Base-by-base conservation (phyloP, 2,888 invertebrate species). In the Frankliniella intonsa region DNA sequence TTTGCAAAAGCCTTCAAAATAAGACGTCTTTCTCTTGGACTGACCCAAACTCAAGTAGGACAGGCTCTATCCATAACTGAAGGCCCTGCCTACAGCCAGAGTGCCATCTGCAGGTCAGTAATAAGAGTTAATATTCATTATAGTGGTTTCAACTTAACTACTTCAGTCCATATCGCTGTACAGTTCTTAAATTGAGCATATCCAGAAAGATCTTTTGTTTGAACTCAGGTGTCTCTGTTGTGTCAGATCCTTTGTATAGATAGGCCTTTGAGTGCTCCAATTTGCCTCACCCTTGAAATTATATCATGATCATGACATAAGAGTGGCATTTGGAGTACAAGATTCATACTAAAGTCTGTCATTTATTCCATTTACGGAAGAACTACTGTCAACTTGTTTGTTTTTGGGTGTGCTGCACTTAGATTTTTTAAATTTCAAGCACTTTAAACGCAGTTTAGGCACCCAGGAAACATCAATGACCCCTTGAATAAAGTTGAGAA, bases 21-120 rank as follows among this genome's bases (percentile, higher is more conserved):
- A 82, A 92, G 97, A 81, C 93, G 98, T 86, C 90, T 98, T 84
- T 97, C 97, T 17, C 89, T 98, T 85, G 98, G 98, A 82, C 91
- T 98, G 84, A 98, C 98, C 79, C 97, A 98, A 89, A 98, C 98
- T 0, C 98, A 98, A 90, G 97, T 97, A 82, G 97, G 97, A n/a
- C 98, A 98, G 89, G 97, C 98, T 76, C 90, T 98, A 17, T 97
- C 97, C 84, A 95, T 97, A 83, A 97, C 97, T 38, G 98, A 98
- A 89, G 98, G 98, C 82, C 98, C 98, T 55, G 97, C 98, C 81
- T 99, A 99, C 89, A 98, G 97, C 89, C 98, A 99, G 91, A 97
- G 97, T 89, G 98, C 98, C 86, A 99, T 99, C 88, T 99, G 98
- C 95, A 96, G 98, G 98, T 98, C 91, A 90, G 90, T 84, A n/a